Base-by-base conservation (phyloP, 92 coral and sea anemone genomes). In the Heteractis magnifica region DNA sequence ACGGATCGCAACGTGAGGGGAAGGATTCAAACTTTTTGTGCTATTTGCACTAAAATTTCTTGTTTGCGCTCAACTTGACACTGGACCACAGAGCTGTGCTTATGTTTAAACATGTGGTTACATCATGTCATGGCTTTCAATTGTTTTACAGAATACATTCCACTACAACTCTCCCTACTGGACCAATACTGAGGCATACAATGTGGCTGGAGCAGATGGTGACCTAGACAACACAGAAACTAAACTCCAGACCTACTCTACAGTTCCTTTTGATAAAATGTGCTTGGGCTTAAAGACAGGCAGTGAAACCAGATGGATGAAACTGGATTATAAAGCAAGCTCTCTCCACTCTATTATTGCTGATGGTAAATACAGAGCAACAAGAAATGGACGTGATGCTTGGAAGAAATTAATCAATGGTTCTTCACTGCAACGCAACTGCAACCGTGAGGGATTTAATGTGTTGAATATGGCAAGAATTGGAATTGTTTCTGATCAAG, bases 401-500 rank as follows among this genome's bases (percentile, higher is more conserved):
- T 88, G 91, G 91, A 84, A 88, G 52, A 52, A 14, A 18, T 55
- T 88, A 12, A 65, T 88, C 21, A 16, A 59, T 7, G 78, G 80
- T 11, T 88, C 91, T 10, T 88, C 88, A 12, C 91, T 88, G 8
- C 91, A 88, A 73, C 71, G 56, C 44, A 26, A 88, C 75, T 88
- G 91, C 76, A 84, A 84, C 64, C 76, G 65, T 19, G 88, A 84
- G 26, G 91, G 91, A 19, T 88, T 88, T 73, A 88, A 88, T 53
- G 88, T 72, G 12, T 21, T 23, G 10, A 21, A 13, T 48, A 85
- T 81, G 81, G 78, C 83, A 49, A 72, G 91, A 56, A 88, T 88
- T 13, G 91, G 91, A 18, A 88, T 88, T 44, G 80, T 88, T 51
- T 82, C 75, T 52, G 84, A 88, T 77, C 91, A 79, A 65, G 91